These are phyloP conservation scores for Monoplex corrugatus DNA, from an alignment of 2,888 invertebrate species.

Conservation along the genomic window DNA sequence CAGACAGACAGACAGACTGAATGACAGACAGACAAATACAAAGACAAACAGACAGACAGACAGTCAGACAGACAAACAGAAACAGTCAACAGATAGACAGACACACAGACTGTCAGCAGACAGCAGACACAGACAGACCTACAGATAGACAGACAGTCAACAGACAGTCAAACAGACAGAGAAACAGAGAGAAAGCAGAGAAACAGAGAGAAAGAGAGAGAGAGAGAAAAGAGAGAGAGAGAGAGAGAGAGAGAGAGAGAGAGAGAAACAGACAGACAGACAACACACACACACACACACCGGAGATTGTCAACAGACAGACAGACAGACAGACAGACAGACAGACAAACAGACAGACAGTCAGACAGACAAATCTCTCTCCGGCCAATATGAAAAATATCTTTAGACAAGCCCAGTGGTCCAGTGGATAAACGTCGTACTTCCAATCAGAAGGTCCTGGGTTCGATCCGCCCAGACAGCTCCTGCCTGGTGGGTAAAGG, in stretches of 20 bases:
- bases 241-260: not conserved
- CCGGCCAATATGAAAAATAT: too few species aligned
- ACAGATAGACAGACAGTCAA: not conserved
- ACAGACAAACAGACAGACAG: not conserved
- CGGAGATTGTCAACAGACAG: too few species aligned
- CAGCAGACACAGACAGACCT: not conserved
- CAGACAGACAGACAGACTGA: not conserved
- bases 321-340: not conserved
- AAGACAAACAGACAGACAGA: not conserved
- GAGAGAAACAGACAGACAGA: not conserved
- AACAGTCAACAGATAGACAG: not conserved
- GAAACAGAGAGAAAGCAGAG: not conserved
- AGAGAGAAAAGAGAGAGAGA: conserved; percentile 23
- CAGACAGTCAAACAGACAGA: not conserved
- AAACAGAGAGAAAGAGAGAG: conserved; percentile 20
- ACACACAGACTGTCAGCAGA: not conserved
- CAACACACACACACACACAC: too few species aligned
- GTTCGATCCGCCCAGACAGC: too few species aligned
- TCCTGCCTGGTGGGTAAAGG: too few species aligned
- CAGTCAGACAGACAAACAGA: not conserved
- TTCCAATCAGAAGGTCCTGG: too few species aligned
- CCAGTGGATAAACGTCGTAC: too few species aligned
- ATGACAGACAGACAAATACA: not conserved
- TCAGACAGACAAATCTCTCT: conserved; percentile 37
- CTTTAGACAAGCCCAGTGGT: too few species aligned